phyloP scores from a whole-genome alignment of 2,888 invertebrate species.

The Bellardia pandia region DNA sequence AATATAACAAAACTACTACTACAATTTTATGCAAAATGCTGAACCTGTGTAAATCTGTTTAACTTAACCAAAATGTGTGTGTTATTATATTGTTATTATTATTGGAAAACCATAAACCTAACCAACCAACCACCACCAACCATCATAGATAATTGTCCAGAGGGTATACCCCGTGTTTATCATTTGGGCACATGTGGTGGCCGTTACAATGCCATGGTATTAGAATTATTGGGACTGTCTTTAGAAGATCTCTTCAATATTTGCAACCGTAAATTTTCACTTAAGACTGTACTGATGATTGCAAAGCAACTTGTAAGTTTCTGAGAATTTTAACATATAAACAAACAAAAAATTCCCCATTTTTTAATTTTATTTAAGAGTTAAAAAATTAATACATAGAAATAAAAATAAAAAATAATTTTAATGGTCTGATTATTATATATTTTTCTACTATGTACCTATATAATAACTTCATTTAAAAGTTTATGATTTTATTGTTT shows the following conservation, averaged over 20 bases:
- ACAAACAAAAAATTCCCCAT: slow-evolving; percentile 21
- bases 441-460: slow-evolving; percentile 31
- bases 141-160: slow-evolving; percentile 85
- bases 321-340: slow-evolving; percentile 56
- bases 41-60: not conserved
- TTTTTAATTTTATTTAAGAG: slow-evolving; percentile 28
- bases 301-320: slow-evolving; percentile 97
- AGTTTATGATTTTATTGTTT: slow-evolving; percentile 47
- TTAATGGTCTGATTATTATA: not conserved
- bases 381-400: not conserved
- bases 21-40: slow-evolving; percentile 28
- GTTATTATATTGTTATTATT: slow-evolving; percentile 38
- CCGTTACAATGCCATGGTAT: slow-evolving; percentile 99
- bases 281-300: slow-evolving; percentile 99
- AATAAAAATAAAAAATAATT: slow-evolving; percentile 5
- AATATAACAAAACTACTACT: not conserved
- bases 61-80: slow-evolving; percentile 37
- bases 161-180: slow-evolving; percentile 99
- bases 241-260: slow-evolving; percentile 99
- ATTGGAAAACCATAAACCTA: slow-evolving; percentile 5
- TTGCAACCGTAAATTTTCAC: slow-evolving; percentile 98
- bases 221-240: slow-evolving; percentile 99
- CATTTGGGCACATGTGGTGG: slow-evolving; percentile 99
- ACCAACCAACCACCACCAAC: not conserved
- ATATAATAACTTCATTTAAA: slow-evolving; percentile 24